Evolutionary conservation across 2,113 vertebrate species (phyloP), one percentile per base, ranked within the genome.

Genomic region (Rhea pennata): DNA sequence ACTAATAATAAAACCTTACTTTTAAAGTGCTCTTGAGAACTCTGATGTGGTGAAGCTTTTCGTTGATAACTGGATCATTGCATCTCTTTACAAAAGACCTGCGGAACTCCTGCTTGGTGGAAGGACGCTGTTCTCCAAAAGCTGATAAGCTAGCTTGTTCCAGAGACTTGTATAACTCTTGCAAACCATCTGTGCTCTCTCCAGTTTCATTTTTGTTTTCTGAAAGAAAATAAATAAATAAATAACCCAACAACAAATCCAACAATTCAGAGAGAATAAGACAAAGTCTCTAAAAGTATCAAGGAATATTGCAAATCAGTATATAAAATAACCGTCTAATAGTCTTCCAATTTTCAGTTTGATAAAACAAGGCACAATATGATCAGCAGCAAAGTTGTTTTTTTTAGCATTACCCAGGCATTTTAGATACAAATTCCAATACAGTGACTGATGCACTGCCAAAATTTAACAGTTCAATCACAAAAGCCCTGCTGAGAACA

Each of bases 11-110:
- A 85, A 72, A 56, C 56, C 97, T 96, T 98, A 99, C 99, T 98
- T 99, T 99, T 95, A 99, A 97, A 90, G 99, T 99, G 98, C 99
- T 99, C 95, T 98, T 99, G 79, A 99, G 98, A 69, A 98, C 98
- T 93, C 99, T 98, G 96, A 99, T 98, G 87, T 98, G 98, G 96
- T 99, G 99, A 75, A 99, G 98, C 92, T 98, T 98, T 71, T 99
- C 99, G 36, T 99, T 99, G 88, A 99, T 98, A 54, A 98, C 95
- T 2, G 99, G 99, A 97, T 99, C 98, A 11, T 98, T 98, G 85
- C 98, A 98, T 79, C 98, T 95, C 94, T 99, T 99, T 69, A 98
- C 96, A 59, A 99, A 99, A 42, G 98, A 98, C 87, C 98, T 98
- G 58, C 99, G 98, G 79, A 99, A 98, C 92, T 99, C 99, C 97